Conservation (phyloP, 2,888 invertebrate genomes). For the Drosophila mimetica region DNA sequence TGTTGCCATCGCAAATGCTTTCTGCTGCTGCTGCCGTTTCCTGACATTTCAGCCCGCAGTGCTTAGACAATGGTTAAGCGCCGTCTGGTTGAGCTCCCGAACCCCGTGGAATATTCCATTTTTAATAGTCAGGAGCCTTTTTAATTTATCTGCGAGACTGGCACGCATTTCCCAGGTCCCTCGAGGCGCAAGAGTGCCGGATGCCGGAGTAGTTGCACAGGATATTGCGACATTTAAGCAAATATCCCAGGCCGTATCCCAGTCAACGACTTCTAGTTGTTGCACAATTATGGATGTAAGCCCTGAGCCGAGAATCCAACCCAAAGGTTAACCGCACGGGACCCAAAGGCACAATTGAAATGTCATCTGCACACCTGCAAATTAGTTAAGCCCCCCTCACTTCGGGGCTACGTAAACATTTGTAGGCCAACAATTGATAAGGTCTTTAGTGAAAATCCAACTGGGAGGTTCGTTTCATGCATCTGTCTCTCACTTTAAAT, state of each 20-base stretch:
- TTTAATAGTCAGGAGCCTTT: slow-evolving; percentile 38
- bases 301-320: not conserved
- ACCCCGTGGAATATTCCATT: slow-evolving; percentile 36
- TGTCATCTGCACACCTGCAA: slow-evolving; percentile 45
- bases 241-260: slow-evolving; percentile 14
- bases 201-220: slow-evolving; percentile 11
- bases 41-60: slow-evolving; percentile 48
- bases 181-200: slow-evolving; percentile 3
- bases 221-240: slow-evolving; percentile 40
- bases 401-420: not conserved
- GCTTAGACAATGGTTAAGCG: slow-evolving; percentile 51
- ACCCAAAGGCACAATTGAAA: slow-evolving; percentile 25
- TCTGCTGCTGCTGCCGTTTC: slow-evolving; percentile 38
- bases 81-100: slow-evolving; percentile 2
- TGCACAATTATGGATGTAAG: slow-evolving; percentile 27
- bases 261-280: slow-evolving; percentile 36
- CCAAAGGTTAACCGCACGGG: slow-evolving; percentile 2
- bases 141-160: slow-evolving; percentile 40
- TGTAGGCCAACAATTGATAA: slow-evolving; percentile 18
- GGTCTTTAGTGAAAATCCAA: slow-evolving; percentile 2
- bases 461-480: slow-evolving; percentile 1
- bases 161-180: slow-evolving; percentile 28
- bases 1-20: slow-evolving; percentile 47
- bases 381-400: slow-evolving; percentile 26
- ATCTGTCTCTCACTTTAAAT: slow-evolving; percentile 26